Evolutionary conservation across 2,888 invertebrate genomes (phyloP), one percentile per base, ranked within the genome.

Genomic region (Calliphora vomitoria): DNA sequence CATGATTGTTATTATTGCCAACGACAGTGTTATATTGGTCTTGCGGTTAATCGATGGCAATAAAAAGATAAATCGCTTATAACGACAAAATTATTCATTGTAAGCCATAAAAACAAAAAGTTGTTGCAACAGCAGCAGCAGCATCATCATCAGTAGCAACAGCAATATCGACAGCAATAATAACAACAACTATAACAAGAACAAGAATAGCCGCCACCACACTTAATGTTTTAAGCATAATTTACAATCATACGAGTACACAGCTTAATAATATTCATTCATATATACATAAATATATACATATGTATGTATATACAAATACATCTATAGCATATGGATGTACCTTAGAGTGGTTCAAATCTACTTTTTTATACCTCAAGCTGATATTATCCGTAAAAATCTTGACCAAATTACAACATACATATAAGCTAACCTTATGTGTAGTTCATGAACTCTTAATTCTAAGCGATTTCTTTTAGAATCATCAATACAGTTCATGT

Each of bases 31-130:
- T 88, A 83, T 88, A 86, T 86, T 86, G 88, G 64, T 76, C 82
- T 84, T 76, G 78, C 84, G 87, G 87, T 87, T 89, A 89, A 89
- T 89, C 88, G 89, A 75, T 88, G 88, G 89, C 88, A 88, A 89
- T 89, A 88, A 91, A 91, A 91, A 92, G 91, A 92, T 92, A 92
- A 92, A 92, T 92, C 91, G 90, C 90, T 88, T 89, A 89, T 91
- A 92, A 92, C 91, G 92, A 91, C 91, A 92, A 92, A 91, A 92
- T 92, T 92, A 92, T 92, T 92, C 92, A 92, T 91, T 90, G 91
- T 82, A 87, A 90, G 90, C 89, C 90, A 92, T 92, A 92, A 92
- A 91, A 92, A 89, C 81, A 72, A 78, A 82, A 87, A 58, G 38
- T 50, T 82, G 66, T 72, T 78, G 82, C 79, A 87, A 76, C 38